Evolutionary conservation across 2,797 vertebrate genomes (phyloP).

Genomic region (Oreochromis grahami): DNA sequence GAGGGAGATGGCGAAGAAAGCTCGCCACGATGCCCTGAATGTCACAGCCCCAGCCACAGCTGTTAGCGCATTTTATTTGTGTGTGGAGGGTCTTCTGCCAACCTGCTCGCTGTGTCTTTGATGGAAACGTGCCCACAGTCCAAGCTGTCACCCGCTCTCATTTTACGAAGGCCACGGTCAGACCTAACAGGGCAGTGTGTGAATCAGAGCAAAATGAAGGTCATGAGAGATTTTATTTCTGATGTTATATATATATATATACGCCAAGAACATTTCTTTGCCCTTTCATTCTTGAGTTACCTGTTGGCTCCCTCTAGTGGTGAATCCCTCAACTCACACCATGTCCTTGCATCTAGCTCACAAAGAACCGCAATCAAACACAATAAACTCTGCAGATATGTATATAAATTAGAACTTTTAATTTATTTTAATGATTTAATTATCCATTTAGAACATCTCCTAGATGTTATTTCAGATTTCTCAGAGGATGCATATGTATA

Average conservation of each 20-base stretch:
- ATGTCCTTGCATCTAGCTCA: neutral
- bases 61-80: neutral
- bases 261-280: neutral
- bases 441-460: neutral
- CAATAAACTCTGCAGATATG: neutral
- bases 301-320: slow-evolving; percentile 28
- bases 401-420: neutral
- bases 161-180: slow-evolving; percentile 14
- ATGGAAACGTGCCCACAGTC: slow-evolving; percentile 8
- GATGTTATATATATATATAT: neutral
- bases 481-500: neutral
- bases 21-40: neutral
- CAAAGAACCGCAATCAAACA: neutral
- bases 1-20: neutral
- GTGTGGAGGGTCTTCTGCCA: slow-evolving; percentile 8
- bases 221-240: neutral
- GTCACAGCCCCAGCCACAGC: slow-evolving; percentile 4
- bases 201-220: slow-evolving; percentile 10
- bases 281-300: neutral
- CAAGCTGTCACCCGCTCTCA: slow-evolving; percentile 10
- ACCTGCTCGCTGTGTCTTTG: slow-evolving; percentile 9
- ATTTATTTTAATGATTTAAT: neutral
- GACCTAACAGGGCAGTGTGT: neutral
- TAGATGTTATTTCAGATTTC: neutral
- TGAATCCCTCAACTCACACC: neutral